Conservation (phyloP, 1,140 invertebrate genomes). For the Procambarus clarkii region DNA sequence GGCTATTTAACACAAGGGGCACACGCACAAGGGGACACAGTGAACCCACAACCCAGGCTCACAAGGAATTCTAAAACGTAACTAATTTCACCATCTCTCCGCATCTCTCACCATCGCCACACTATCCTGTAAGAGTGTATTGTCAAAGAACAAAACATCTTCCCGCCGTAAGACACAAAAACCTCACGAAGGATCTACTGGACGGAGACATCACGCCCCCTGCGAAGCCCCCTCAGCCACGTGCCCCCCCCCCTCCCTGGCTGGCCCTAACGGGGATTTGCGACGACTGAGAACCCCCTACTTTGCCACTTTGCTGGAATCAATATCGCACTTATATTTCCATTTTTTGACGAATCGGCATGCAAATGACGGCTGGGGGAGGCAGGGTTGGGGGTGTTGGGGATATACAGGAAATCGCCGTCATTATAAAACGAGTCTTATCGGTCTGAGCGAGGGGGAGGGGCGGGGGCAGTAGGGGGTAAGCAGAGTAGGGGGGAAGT, state of each 20-base stretch:
- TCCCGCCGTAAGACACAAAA: too few species aligned
- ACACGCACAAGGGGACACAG: too few species aligned
- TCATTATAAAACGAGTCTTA: constrained; percentile 4
- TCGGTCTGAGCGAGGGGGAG: neutral
- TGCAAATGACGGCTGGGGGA: constrained; percentile 2
- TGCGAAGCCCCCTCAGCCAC: neutral
- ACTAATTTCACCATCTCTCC: too few species aligned
- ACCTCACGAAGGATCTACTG: too few species aligned
- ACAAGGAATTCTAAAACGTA: too few species aligned
- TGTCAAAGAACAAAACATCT: too few species aligned
- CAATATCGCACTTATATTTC: neutral
- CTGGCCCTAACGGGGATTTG: neutral
- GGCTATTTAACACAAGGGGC: too few species aligned
- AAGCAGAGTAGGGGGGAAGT: neutral
- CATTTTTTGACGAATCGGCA: constrained; percentile 27
- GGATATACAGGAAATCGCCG: constrained; percentile 16
- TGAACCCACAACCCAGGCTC: too few species aligned
- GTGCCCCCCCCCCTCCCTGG: neutral
- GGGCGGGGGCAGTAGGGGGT: neutral
- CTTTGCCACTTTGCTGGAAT: neutral
- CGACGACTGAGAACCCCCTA: neutral
- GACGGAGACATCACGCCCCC: too few species aligned
- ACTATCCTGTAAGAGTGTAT: too few species aligned
- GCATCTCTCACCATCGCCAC: too few species aligned
- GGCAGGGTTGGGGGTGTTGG: neutral